Evolutionary conservation across 2,888 invertebrate genomes (phyloP), one percentile per base, ranked within the genome.

Genomic region (Leucophenga montana): DNA sequence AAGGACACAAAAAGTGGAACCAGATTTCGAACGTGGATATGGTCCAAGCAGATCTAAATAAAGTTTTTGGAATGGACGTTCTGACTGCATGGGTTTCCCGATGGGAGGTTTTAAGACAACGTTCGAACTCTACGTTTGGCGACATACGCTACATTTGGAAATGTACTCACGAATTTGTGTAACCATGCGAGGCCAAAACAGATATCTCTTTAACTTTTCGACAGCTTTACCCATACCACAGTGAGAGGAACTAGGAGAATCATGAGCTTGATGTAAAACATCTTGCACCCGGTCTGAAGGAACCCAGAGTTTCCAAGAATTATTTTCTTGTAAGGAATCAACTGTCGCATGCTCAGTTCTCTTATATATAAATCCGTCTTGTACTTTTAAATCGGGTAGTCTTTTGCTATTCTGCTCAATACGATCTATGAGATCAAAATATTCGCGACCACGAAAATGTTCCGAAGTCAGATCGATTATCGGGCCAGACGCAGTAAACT

Each of bases 341-440:
- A 2, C 48, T 48, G 48, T 3, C 27, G 27, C 27, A 27, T 27
- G 27, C 27, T 27, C 33, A 16, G 20, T 68, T 18, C 70, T 22
- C 8, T 39, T 57, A n/a, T 71, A 73, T 1, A 73, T 11, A 5
- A 50, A 61, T 50, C 61, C 66, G 14, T 71, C 20, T 5, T 11
- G 3, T 6, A 46, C 46, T n/a, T 46, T 46, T 6, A 46, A n/a
- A n/a, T 46, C 46, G n/a, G 46, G 46, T n/a, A 46, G 6, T n/a
- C 6, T 46, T 6, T 2, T 2, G 11, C n/a, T 11, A 46, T 46
- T 46, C n/a, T 46, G 46, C 46, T 11, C 1, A 46, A 46, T 46
- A 14, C n/a, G 8, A 11, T 46, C 46, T 11, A 46, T n/a, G 46
- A 46, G 46, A 46, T 46, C 46, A 11, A 46, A 6, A 6, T 46